Base-by-base conservation (phyloP, 1,140 invertebrate species). In the Drosophila carrolli region DNA sequence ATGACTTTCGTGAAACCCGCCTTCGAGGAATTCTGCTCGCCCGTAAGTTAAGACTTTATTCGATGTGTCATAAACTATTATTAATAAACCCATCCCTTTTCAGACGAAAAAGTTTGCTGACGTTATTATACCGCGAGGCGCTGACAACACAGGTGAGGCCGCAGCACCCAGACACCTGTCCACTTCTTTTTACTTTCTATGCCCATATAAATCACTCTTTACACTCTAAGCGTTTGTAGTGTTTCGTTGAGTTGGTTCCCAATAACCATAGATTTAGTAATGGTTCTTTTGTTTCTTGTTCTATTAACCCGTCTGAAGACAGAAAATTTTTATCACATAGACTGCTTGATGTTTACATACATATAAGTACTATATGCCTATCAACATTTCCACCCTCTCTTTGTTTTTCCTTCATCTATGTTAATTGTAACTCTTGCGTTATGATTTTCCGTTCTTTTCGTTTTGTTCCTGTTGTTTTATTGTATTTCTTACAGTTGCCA, bases 21-120 rank as follows among this genome's bases (percentile, higher is more conserved):
- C 1, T 99, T 99, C 94, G 99, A 99, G 93, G 98, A 99, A 93
- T 99, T 99, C 93, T 99, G 98, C 93, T 95, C 98, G 78, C 99
- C 99, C 46, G 97, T 98, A 94, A 95, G 95, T 94, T 9, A 0
- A 0, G 5, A 4, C 37, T 8, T 2, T 8, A 5, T 35, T 41
- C 14, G 1, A 14, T 29, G 10, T 10, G n/a, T 8, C n/a, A 8
- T n/a, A 27, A 13, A 35, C 11, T 40, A 13, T 32, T 29, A 48
- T 29, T 35, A 35, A 38, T 27, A 29, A 29, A 55, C 37, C 10
- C 9, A 9, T 35, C 23, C n/a, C 6, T 10, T 55, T 77, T 72
- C 32, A 98, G 97, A 99, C 99, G 0, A 99, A 99, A 93, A 99
- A 99, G 93, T 99, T 99, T 94, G 99, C 98, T 55, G 99, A 99